Evolutionary conservation across 2,888 invertebrate genomes (phyloP), one percentile per base, ranked within the genome.

Genomic region (Oegoconia quadripuncta): DNA sequence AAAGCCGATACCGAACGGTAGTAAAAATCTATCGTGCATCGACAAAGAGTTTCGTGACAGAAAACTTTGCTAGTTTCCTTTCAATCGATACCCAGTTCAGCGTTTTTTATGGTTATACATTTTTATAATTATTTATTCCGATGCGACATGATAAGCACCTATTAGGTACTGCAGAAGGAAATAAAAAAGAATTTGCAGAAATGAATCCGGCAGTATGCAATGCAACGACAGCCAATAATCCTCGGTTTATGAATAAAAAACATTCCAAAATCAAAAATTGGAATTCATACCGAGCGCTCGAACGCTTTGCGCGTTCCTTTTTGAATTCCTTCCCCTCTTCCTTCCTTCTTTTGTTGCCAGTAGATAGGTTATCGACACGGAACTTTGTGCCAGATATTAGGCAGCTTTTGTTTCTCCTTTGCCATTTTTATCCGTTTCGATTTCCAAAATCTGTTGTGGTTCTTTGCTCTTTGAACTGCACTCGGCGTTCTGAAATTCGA

Each of bases 341-440:
- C 52, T 52, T 61, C 49, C 54, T 75, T 58, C 66, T 78, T 81
- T 81, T 77, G 74, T 74, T 74, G 57, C 56, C 50, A 64, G 35
- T 64, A 65, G 70, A 66, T 62, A 60, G 69, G 72, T 57, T 64
- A 82, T 82, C 76, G 81, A 76, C 78, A 74, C 68, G 55, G 74
- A 79, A 75, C 80, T 82, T 75, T 74, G 76, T 70, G 67, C 72
- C 71, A 74, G 76, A 78, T 83, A 83, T 84, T 81, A 84, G 79
- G 74, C 75, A 73, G 70, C 73, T 71, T 50, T 56, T 52, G 56
- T 55, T 56, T 59, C 58, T 61, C 61, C 62, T 62, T 66, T 65
- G 51, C 57, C n/a, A n/a, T n/a, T n/a, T n/a, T n/a, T n/a, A n/a
- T n/a, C 58, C 52, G 52, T 55, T 64, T 57, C 57, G 58, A 64